Conservation (phyloP, 2,797 vertebrate species). For the Enoplosus armatus region DNA sequence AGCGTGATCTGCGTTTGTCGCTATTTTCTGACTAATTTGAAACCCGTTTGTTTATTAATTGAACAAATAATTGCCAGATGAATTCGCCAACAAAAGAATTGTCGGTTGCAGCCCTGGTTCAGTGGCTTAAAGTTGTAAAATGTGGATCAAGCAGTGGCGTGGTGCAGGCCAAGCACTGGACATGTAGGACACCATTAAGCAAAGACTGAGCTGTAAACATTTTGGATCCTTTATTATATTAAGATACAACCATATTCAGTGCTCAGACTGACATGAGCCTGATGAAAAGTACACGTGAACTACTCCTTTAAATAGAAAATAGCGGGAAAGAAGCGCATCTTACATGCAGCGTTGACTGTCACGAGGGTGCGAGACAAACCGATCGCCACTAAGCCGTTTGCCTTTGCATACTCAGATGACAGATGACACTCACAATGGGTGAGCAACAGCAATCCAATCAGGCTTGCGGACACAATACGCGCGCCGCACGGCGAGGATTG, state of each 20-base stretch:
- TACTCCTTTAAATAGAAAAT: neutral
- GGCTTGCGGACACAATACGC: constrained; percentile 33
- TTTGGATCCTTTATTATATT: neutral
- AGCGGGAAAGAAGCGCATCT: neutral
- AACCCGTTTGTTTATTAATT: neutral
- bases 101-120: neutral
- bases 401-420: constrained; percentile 38
- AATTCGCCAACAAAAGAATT: neutral
- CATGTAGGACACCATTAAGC: neutral
- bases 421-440: constrained; percentile 37
- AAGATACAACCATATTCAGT: neutral
- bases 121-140: neutral
- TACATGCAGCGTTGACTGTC: neutral
- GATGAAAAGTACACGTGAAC: neutral
- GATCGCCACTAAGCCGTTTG: constrained; percentile 10
- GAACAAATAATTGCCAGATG: neutral
- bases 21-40: neutral
- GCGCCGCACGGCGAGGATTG: constrained; percentile 37
- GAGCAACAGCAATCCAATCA: constrained; percentile 37
- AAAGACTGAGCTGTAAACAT: neutral
- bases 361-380: neutral
- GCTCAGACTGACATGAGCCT: neutral
- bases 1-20: neutral
- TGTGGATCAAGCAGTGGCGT: neutral
- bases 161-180: no score